Percentiles rank a stretch among this genome's conserved stretches.
phyloP scores from a whole-genome alignment of 2,113 vertebrate species.

The Ellobius talpinus region DNA sequence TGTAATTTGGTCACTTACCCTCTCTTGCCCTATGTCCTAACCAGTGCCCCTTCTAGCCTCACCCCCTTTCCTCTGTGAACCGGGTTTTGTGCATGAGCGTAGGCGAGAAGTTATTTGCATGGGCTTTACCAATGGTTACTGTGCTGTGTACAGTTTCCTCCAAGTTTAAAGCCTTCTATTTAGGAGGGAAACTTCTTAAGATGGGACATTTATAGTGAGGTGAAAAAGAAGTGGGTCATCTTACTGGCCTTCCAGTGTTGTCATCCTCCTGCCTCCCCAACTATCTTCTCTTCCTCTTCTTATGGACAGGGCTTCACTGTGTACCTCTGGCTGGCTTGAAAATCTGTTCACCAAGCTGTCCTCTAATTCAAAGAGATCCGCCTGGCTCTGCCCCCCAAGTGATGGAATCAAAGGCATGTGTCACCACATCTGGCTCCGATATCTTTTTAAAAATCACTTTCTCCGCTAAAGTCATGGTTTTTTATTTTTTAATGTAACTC shows the following conservation, averaged over 20 bases:
- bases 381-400: neutral
- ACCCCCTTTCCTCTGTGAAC: neutral
- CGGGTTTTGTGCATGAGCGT: no score
- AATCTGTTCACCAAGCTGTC: neutral
- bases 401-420: neutral
- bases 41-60: no score
- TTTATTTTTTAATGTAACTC: neutral
- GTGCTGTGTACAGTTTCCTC: neutral
- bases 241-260: neutral
- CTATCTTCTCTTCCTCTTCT: neutral
- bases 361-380: neutral
- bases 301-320: neutral
- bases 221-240: neutral
- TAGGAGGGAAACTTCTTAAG: neutral
- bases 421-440: neutral
- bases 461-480: neutral
- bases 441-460: slow-evolving; percentile 21
- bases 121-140: neutral
- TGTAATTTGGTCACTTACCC: neutral
- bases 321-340: neutral
- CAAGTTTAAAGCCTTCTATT: neutral
- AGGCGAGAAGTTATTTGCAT: neutral
- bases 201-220: neutral
- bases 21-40: neutral
- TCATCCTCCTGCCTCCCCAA: neutral